A percentile compares a stretch with the other conserved stretches of the same genome.
Evolutionary conservation across 2,113 vertebrate species (phyloP).

Genomic region (Muntiacus reevesi): DNA sequence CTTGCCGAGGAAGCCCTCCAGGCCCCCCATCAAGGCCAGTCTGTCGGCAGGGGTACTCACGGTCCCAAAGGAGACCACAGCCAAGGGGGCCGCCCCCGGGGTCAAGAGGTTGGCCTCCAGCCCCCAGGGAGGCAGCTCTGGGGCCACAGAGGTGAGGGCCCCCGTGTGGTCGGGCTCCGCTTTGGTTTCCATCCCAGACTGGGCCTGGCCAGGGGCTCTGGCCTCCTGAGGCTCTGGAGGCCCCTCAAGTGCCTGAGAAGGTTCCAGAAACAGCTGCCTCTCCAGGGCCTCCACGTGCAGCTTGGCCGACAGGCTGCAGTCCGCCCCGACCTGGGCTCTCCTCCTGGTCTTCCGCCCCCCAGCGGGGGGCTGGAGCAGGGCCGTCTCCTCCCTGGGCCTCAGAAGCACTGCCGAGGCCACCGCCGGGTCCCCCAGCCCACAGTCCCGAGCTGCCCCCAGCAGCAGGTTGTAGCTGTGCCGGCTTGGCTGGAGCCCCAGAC

Average conservation of each 20-base stretch:
- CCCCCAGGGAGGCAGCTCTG: background rate
- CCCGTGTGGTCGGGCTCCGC: background rate
- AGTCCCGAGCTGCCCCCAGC: conserved; percentile 89
- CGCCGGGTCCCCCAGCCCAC: conserved; percentile 84
- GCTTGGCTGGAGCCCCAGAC: conserved; percentile 84
- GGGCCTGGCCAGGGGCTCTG: background rate
- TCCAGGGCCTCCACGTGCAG: conserved; percentile 85
- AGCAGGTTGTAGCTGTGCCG: conserved; percentile 89
- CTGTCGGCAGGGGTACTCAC: conserved; percentile 78
- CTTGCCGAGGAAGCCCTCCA: conserved; percentile 88
- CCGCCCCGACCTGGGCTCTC: background rate
- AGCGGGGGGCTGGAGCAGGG: conserved; percentile 35
- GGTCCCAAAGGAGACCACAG: conserved; percentile 83
- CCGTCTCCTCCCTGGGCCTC: background rate
- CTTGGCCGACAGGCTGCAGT: background rate
- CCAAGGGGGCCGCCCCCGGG: conserved; percentile 17
- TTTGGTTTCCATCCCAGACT: background rate
- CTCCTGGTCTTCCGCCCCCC: background rate
- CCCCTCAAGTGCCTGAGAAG: background rate
- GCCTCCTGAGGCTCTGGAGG: background rate
- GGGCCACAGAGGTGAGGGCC: background rate
- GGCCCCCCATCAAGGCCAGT: conserved; percentile 89
- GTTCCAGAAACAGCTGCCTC: conserved; percentile 80
- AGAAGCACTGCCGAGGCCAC: conserved; percentile 85
- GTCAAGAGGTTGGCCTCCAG: conserved; percentile 84